phyloP scores from a whole-genome alignment of 1,140 invertebrate genomes.

The Helicoverpa zea region DNA sequence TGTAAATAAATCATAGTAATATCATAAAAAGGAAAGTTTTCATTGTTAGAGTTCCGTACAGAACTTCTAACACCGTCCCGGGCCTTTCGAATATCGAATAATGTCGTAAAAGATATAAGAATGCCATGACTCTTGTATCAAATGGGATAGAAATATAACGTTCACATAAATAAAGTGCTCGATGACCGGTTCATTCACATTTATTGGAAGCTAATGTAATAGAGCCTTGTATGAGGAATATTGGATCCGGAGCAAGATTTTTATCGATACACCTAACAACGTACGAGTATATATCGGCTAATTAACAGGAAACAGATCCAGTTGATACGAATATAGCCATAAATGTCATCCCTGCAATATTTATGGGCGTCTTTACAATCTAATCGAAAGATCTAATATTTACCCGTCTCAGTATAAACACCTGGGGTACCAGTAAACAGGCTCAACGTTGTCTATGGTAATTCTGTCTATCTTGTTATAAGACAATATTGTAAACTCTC shows the following conservation, averaged over 20 bases:
- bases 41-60: conserved; percentile 26
- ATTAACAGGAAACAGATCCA: neutral
- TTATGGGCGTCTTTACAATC: neutral
- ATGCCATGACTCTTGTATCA: conserved; percentile 31
- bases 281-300: neutral
- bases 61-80: neutral
- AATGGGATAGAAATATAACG: neutral
- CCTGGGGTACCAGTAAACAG: conserved; percentile 1
- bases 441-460: neutral
- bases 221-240: neutral
- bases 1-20: conserved; percentile 11
- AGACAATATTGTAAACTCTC: neutral
- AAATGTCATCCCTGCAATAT: neutral
- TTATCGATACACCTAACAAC: neutral
- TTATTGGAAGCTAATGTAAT: neutral
- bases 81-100: conserved; percentile 17
- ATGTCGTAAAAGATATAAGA: conserved; percentile 15
- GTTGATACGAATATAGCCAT: neutral
- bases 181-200: neutral
- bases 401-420: neutral
- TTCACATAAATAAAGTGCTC: conserved; percentile 2
- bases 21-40: conserved; percentile 19
- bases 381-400: conserved; percentile 26
- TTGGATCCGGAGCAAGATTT: neutral
- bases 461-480: conserved; percentile 3